Base-by-base conservation (phyloP, 2,797 vertebrate genomes). In the Alfaro cultratus region DNA sequence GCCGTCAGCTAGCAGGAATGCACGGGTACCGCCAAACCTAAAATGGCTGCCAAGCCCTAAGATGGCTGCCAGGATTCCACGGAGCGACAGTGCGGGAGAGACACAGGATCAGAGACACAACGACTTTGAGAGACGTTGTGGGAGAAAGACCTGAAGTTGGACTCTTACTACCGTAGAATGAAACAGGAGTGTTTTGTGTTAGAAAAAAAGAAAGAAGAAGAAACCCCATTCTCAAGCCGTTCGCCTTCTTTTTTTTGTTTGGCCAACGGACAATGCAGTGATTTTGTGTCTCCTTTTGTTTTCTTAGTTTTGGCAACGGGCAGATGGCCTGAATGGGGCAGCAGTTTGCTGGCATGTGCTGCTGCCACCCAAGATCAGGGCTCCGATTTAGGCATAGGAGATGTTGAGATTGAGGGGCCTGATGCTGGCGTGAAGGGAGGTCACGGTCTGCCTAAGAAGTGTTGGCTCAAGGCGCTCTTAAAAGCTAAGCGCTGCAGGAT, bases 31-130 rank as follows among this genome's bases (percentile, higher is more conserved):
- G 96, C 96, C 96, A 96, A 96, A 95, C 93, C 91, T 97, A 97
- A 98, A 95, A 98, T 97, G 97, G 97, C 96, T 98, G 97, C 97
- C 97, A 98, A 97, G 95, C 95, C 83, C 96, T 97, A 97, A 98
- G 90, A 94, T 97, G 97, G 96, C 96, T 97, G 97, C 96, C 96
- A 97, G 96, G 95, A 96, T 95, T 96, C 94, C 92, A 92, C 93
- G 93, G 93, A 95, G 94, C 90, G 87, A 95, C 95, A 94, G 93
- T 88, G 89, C 60, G 74, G 89, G 89, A 88, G 91, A 90, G 86
- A 88, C 85, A 93, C 91, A 92, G 91, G 91, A 87, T 85, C 83
- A 91, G 89, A 87, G 87, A 89, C 84, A 85, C 80, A 84, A 88
- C 41, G 75, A 89, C 82, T 84, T 86, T 77, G 83, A 89, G 86